phyloP scores from a whole-genome alignment of 1,140 invertebrate species.

The Meloidogyne floridensis region DNA sequence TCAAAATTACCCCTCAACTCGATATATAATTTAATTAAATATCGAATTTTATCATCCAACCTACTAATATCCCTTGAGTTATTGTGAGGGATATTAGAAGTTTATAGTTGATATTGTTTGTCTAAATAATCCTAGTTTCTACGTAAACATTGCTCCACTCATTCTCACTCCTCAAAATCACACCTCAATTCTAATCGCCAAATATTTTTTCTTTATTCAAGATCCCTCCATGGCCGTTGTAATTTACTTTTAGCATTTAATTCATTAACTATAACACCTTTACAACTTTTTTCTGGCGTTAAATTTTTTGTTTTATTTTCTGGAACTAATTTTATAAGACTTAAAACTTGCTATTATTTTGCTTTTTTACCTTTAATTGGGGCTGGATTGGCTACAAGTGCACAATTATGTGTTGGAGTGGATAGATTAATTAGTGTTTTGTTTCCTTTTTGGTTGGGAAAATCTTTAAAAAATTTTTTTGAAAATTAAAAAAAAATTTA shows the following conservation, averaged over 20 bases:
- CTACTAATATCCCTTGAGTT: too few relatives aligned
- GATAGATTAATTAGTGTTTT: conserved; percentile 24
- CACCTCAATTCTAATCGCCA: too few relatives aligned
- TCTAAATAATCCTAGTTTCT: too few relatives aligned
- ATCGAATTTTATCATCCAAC: too few relatives aligned
- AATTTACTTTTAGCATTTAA: conserved; percentile 19
- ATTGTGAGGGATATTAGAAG: too few relatives aligned
- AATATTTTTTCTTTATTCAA: not conserved
- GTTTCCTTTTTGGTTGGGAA: conserved; percentile 20
- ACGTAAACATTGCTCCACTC: too few relatives aligned
- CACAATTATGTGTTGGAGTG: conserved; percentile 24
- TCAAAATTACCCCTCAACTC: too few relatives aligned
- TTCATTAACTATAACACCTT: conserved; percentile 6
- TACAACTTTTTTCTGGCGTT: not conserved
- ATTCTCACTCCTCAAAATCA: too few relatives aligned
- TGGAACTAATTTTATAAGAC: not conserved
- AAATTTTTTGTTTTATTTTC: conserved; percentile 18
- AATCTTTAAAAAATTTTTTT: not conserved
- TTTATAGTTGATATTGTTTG: too few relatives aligned
- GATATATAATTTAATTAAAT: too few relatives aligned
- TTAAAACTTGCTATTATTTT: conserved; percentile 13
- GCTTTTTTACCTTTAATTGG: conserved; percentile 1
- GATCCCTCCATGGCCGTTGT: conserved; percentile 12
- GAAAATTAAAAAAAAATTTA: not conserved
- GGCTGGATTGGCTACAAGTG: conserved; percentile 1